These are phyloP conservation scores for Coleophora flavipennella DNA, from an alignment of 2,888 invertebrate genomes.

Conservation along the genomic window DNA sequence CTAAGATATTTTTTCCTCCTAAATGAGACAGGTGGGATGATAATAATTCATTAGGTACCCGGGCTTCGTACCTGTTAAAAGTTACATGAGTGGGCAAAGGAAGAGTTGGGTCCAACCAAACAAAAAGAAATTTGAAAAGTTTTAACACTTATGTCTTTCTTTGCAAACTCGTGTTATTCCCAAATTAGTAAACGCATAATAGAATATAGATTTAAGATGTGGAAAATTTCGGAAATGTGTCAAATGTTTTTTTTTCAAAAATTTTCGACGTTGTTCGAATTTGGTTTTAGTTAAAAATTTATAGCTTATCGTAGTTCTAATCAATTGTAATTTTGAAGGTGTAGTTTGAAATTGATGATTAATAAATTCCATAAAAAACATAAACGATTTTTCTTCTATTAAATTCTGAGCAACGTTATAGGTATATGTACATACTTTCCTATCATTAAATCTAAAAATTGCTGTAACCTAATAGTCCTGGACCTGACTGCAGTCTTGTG, in stretches of 20 bases:
- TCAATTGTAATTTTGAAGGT: slow-evolving; percentile 69
- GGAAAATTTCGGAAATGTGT: slow-evolving; percentile 59
- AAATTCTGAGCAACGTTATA: no score
- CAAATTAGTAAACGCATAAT: slow-evolving; percentile 51
- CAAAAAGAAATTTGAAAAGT: not conserved
- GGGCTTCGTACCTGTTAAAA: not conserved
- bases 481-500: no score
- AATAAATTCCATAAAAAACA: slow-evolving; percentile 61
- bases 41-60: not conserved
- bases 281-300: slow-evolving; percentile 56
- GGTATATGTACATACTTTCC: no score
- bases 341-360: slow-evolving; percentile 69
- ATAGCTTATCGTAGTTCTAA: slow-evolving; percentile 71
- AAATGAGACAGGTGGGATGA: no score
- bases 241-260: slow-evolving; percentile 59
- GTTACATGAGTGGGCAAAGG: slow-evolving; percentile 27
- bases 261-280: slow-evolving; percentile 40
- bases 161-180: not conserved
- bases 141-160: not conserved
- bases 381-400: slow-evolving; percentile 7
- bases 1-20: no score
- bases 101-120: slow-evolving; percentile 21
- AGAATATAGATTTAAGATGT: slow-evolving; percentile 9
- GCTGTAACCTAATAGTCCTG: no score
- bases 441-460: no score